Percentiles rank a stretch among this genome's conserved stretches.
phyloP scores from a whole-genome alignment of 2,888 invertebrate species.

The Lithophane semibrunnea region DNA sequence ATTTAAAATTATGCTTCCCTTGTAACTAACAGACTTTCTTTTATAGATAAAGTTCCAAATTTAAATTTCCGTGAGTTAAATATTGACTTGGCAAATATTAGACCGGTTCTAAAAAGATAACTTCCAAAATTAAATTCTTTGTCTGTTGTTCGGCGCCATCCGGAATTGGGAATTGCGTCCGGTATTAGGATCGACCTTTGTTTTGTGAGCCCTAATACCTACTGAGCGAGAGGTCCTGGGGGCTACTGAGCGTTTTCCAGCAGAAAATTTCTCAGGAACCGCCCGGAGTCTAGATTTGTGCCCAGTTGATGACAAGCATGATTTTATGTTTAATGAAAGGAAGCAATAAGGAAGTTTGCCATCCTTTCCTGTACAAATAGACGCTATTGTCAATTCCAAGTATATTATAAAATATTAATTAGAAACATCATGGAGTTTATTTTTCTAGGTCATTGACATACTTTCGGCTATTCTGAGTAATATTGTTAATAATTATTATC shows the following conservation, averaged over 20 bases:
- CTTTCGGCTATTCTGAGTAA: conserved; percentile 45
- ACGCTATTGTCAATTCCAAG: conserved; percentile 33
- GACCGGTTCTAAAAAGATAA: not conserved
- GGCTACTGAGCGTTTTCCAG: too few species aligned
- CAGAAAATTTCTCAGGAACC: not conserved
- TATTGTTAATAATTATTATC: conserved; percentile 6
- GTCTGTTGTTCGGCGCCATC: too few species aligned
- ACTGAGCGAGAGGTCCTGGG: not conserved
- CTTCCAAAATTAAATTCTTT: not conserved
- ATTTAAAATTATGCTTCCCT: conserved; percentile 9
- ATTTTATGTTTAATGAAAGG: not conserved
- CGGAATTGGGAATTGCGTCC: not conserved
- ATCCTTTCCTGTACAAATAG: conserved; percentile 34
- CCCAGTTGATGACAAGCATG: not conserved
- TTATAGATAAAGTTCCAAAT: conserved; percentile 2
- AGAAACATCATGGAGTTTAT: conserved; percentile 37
- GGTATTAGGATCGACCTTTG: not conserved
- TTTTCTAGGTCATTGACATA: conserved; percentile 66
- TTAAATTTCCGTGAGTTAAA: not conserved
- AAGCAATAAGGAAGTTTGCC: conserved; percentile 10
- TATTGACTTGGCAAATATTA: conserved; percentile 1
- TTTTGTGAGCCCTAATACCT: not conserved
- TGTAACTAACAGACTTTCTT: conserved; percentile 18
- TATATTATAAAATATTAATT: conserved; percentile 39
- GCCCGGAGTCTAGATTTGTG: too few species aligned